Percentiles rank a stretch among this genome's conserved stretches.
Conservation (phyloP, 30 jellyfish, hydroid and myxozoan species). For the Catostylus mosaicus region DNA sequence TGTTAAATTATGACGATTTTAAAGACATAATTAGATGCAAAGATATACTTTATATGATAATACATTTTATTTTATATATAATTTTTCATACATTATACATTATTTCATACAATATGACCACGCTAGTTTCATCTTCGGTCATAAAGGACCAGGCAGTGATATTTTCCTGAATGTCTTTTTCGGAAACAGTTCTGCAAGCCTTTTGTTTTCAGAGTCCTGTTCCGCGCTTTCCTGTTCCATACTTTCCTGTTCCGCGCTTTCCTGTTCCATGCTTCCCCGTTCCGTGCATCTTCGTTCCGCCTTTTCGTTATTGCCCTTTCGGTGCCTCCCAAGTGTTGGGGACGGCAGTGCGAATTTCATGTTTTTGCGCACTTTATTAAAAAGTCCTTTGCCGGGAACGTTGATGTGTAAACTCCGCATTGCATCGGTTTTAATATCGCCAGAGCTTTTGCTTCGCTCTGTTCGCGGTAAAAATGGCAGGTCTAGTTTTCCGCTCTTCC, state of each 20-base stretch:
- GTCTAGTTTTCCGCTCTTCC: not conserved
- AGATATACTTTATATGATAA: too few species aligned
- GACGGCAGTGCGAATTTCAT: constrained; percentile 45
- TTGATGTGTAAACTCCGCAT: not conserved
- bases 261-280: not conserved
- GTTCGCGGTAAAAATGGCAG: constrained; percentile 1
- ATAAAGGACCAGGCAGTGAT: constrained; percentile 28
- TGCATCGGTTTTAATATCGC: not conserved
- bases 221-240: not conserved
- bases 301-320: not conserved
- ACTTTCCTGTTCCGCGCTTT: not conserved
- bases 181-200: not conserved
- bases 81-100: too few species aligned
- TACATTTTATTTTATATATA: too few species aligned
- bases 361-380: constrained; percentile 17
- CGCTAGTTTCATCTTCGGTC: not conserved
- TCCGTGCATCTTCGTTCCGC: not conserved
- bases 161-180: constrained; percentile 13
- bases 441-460: constrained; percentile 19
- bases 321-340: constrained; percentile 23
- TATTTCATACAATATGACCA: not conserved
- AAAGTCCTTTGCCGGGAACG: constrained; percentile 29
- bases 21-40: too few species aligned
- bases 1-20: too few species aligned
- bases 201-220: not conserved